Evolutionary conservation across 2,888 invertebrate genomes (phyloP), one percentile per base, ranked within the genome.

Genomic region (Parnassius mnemosyne): DNA sequence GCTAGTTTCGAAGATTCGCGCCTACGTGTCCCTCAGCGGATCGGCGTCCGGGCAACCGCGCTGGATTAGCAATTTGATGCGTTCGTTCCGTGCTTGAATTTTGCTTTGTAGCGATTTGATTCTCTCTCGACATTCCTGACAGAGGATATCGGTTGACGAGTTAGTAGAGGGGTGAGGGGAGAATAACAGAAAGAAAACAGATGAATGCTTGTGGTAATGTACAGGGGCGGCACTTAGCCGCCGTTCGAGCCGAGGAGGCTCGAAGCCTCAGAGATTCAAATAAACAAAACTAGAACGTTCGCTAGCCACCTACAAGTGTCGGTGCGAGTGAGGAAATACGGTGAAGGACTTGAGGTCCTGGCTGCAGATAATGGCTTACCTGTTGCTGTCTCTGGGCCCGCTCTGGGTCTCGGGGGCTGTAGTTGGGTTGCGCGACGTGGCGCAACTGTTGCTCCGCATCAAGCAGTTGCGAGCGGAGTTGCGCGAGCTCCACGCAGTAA

Each of bases 401-500:
- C 75, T 97, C 96, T 74, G 96, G 94, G 84, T 97, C 96, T 74
- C 95, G 94, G 66, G 96, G 95, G 80, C 95, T 92, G 89, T 96
- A 96, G 73, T 95, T 95, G 65, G 97, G 97, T 78, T 96, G 96
- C 84, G 96, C 94, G 56, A 96, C 95, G 65, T 95, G 93, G 66
- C 97, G 94, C 79, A 98, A 92, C 82, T 96, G 96, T 84, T 97
- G 97, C 86, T 98, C 97, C 69, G 96, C 96, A 82, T 95, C 95
- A 68, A 97, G 94, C 76, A 97, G 95, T 84, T 96, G 95, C 77
- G 96, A 95, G 64, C 97, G 94, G 70, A 97, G 92, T 58, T 94
- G 93, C 76, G 96, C 96, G 80, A 97, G 95, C 88, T 98, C 97
- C 80, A 95, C 94, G 83, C 96, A 96, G 85, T 97, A 96, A 67